Base-by-base conservation (phyloP, 2,113 vertebrate genomes). In the Monopterus albus region DNA sequence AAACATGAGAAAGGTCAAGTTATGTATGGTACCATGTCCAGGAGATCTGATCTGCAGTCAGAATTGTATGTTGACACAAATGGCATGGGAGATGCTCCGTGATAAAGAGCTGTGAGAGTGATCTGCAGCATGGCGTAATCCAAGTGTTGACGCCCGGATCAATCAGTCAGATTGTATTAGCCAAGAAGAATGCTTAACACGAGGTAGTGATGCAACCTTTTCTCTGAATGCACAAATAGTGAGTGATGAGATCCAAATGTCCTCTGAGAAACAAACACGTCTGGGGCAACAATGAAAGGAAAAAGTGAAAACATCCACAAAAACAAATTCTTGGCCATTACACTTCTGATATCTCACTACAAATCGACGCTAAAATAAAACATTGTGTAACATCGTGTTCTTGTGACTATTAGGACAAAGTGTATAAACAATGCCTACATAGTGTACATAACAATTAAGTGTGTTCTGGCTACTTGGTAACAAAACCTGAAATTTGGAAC, bases 201-300 rank as follows among this genome's bases (percentile, higher is more conserved):
- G 69, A 82, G 26, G 77, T 49, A n/a, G 40, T 83, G 81, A 91
- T 76, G 88, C 69, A 85, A 87, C 23, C 7, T n/a, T 57, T 38
- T 46, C 38, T 56, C 29, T 50, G 66, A 40, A 59, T 82, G 81
- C 59, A 77, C 58, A 82, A 87, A 84, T 21, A 53, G 17, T 26
- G 21, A 72, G 39, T 79, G 75, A 80, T 64, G 39, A 70, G 55
- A 85, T 81, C 80, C 72, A 88, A 87, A 88, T 84, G 72, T 84
- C 38, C 46, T 74, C 29, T 50, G 50, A 75, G 43, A 78, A 82
- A 74, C 39, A 88, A 91, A 82, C 71, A 82, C 39, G 45, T 86
- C 72, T 67, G 64, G 57, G 49, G 70, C 20, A 64, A 82, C 77
- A 83, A 46, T 33, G 11, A 43, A 47, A 64, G 20, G 53, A 29